phyloP scores from a whole-genome alignment of 2,113 vertebrate species.

The Pandion haliaetus region DNA sequence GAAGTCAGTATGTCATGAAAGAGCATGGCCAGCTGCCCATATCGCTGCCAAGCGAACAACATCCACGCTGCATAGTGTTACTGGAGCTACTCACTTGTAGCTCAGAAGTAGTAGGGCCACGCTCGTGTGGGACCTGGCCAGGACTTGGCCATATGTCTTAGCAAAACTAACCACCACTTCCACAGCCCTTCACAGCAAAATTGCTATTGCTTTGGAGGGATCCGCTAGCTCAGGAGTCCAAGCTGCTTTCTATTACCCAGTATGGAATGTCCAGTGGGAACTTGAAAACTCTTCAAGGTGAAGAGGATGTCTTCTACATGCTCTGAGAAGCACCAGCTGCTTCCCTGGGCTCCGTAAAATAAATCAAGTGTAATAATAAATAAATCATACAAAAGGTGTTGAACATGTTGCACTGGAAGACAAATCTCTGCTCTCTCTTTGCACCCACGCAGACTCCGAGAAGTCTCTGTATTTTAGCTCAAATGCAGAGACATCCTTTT shows the following conservation, averaged over 20 bases:
- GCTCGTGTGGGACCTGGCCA: neutral
- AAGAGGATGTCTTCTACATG: neutral
- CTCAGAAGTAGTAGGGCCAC: neutral
- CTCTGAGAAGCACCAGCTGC: neutral
- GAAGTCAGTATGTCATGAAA: neutral
- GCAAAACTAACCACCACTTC: neutral
- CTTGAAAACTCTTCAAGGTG: neutral
- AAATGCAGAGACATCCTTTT: neutral
- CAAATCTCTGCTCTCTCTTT: constrained; percentile 35
- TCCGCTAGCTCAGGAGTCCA: neutral
- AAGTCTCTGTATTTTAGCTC: neutral
- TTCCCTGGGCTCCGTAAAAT: neutral
- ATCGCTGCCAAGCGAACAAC: fast-evolving
- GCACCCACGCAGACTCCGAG: neutral
- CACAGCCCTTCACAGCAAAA: neutral
- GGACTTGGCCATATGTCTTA: neutral
- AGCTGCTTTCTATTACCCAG: neutral
- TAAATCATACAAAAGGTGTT: neutral
- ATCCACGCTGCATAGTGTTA: neutral
- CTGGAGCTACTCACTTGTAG: neutral
- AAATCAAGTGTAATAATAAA: neutral
- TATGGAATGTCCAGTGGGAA: neutral
- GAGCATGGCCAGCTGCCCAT: neutral
- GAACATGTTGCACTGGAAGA: neutral
- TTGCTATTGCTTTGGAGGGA: neutral